Conservation (phyloP, 2,797 vertebrate genomes). For the Distichodus sexfasciatus region DNA sequence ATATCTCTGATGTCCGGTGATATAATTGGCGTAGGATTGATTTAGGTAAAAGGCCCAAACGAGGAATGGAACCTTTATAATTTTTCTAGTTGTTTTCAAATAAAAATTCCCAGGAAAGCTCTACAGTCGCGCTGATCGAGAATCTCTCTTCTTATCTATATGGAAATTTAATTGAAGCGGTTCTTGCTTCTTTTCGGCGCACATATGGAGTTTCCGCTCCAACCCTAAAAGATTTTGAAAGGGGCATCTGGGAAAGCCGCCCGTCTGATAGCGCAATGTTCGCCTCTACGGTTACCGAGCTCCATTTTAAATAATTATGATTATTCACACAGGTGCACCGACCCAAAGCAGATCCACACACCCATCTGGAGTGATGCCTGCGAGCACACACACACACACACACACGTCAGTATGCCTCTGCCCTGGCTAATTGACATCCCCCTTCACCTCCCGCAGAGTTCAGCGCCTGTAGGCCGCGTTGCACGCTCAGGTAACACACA, state of each 20-base stretch:
- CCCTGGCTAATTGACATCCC: no score
- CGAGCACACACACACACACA: slow-evolving; percentile 14
- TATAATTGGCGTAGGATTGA: no score
- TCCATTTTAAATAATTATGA: slow-evolving; percentile 49
- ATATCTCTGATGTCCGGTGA: no score
- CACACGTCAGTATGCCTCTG: no score
- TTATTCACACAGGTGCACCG: slow-evolving; percentile 49
- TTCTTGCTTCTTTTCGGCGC: not conserved
- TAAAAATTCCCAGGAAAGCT: no score
- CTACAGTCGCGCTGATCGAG: no score
- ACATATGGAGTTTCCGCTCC: slow-evolving; percentile 15
- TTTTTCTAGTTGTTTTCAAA: no score
- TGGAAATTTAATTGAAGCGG: no score
- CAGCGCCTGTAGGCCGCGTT: not conserved
- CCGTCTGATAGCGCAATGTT: slow-evolving; percentile 41
- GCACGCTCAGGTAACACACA: slow-evolving; percentile 23
- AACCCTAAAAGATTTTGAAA: slow-evolving; percentile 24
- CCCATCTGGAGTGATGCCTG: slow-evolving; percentile 41
- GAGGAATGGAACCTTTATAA: no score
- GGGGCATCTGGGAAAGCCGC: slow-evolving; percentile 5
- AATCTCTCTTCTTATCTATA: not conserved
- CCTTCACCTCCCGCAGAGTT: no score
- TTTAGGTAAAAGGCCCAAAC: no score
- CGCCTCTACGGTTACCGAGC: slow-evolving; percentile 42
- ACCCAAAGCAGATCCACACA: slow-evolving; percentile 25